A percentile compares a stretch with the other conserved stretches of the same genome.
Evolutionary conservation across 2,797 vertebrate genomes (phyloP).

Genomic region (Periophthalmus magnuspinnatus): DNA sequence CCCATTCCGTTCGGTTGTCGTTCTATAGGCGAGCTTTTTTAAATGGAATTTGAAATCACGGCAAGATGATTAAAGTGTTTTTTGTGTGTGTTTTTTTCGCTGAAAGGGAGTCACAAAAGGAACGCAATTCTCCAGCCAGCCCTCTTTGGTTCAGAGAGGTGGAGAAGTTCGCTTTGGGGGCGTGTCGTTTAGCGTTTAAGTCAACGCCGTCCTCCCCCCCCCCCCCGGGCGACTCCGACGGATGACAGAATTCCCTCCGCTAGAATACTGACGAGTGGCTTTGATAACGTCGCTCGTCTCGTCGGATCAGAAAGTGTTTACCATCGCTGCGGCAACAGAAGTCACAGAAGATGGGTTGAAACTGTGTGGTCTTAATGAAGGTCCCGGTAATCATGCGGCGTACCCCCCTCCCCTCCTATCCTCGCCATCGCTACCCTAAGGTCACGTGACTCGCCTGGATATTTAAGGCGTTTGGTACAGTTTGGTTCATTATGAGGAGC

Average conservation of each 20-base stretch:
- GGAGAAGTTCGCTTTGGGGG: slow-evolving; percentile 37
- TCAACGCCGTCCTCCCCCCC: slow-evolving; percentile 49
- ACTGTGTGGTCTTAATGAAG: slow-evolving; percentile 58
- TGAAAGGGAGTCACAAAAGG: slow-evolving; percentile 16
- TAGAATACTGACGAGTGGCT: slow-evolving; percentile 67
- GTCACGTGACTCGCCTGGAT: slow-evolving; percentile 11
- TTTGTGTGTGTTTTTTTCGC: slow-evolving; percentile 32
- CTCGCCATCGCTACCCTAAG: slow-evolving; percentile 50
- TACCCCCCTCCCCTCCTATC: neutral
- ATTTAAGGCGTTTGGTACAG: slow-evolving; percentile 40
- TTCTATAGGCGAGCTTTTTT: slow-evolving; percentile 24
- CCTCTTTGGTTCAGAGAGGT: neutral
- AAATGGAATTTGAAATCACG: slow-evolving; percentile 39
- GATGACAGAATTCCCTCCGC: slow-evolving; percentile 57
- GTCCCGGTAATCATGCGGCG: neutral
- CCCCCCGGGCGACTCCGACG: slow-evolving; percentile 44
- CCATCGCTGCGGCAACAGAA: slow-evolving; percentile 25
- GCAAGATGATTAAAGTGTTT: slow-evolving; percentile 58
- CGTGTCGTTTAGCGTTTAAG: slow-evolving; percentile 59
- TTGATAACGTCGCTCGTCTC: slow-evolving; percentile 66
- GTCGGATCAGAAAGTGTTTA: slow-evolving; percentile 69
- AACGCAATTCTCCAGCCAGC: slow-evolving; percentile 12
- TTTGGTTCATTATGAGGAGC: slow-evolving; percentile 45
- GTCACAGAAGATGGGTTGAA: slow-evolving; percentile 8
- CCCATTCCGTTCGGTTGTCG: slow-evolving; percentile 33